Evolutionary conservation across 2,888 invertebrate genomes (phyloP), one percentile per base, ranked within the genome.

Genomic region (Latheticus oryzae): DNA sequence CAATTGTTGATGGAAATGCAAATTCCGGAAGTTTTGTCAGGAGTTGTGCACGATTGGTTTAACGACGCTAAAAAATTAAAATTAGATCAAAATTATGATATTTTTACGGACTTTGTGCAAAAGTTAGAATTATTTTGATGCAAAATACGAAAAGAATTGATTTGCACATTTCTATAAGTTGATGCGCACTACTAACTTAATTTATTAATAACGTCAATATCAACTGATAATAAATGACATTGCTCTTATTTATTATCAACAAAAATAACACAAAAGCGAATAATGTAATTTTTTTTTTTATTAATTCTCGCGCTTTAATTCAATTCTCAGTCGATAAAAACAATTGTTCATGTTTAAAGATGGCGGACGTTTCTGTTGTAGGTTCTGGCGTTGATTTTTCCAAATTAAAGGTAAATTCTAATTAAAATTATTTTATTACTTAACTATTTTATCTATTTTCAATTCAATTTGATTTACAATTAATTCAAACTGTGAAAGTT

Each of bases 1-100:
- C 89, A 89, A 3, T 72, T 63, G 51, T 75, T 76, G 11, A 88
- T 78, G 30, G 79, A 79, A 1, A 81, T 69, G 65, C 89, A 89
- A 5, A 57, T 64, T 4, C 88, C 88, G 0, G 62, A 55, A 48
- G 76, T 75, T 12, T 77, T 75, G 9, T 77, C 73, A 1, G 84
- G 83, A 28, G 84, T 84, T 4, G 67, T 66, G 68, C 87, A 87
- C 72, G 12, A 24, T n/a, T 11, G 21, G 5, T 28, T 28, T 24
- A 8, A 8, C 7, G 7, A 8, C 11, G 9, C 1, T 1, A 2
- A 9, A 28, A 28, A 5, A 24, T 24, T 24, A 24, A 9, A 5
- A 24, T 24, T 24, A 24, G 24, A 24, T n/a, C 24, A n/a, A 24
- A 24, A 24, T 2, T 5, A 9, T 4, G 24, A 8, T 24, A 8